Percentiles rank a stretch among this genome's conserved stretches.
Evolutionary conservation across 1,140 invertebrate genomes (phyloP).

Genomic region (Penaeus indicus): DNA sequence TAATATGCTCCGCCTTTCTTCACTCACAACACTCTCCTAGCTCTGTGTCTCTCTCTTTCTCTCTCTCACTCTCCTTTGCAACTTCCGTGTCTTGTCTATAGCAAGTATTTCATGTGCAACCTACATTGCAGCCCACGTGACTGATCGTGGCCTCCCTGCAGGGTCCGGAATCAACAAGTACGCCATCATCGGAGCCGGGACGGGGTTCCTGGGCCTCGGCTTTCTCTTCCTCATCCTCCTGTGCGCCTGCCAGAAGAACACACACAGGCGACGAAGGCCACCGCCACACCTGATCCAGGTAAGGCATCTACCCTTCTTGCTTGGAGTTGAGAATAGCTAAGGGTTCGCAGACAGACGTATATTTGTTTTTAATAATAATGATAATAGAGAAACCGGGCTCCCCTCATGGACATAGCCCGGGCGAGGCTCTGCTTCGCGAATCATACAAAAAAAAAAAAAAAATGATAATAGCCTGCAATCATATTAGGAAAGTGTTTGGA

Average conservation of each 20-base stretch:
- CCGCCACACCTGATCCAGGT: conserved; percentile 61
- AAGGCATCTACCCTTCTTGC: not conserved
- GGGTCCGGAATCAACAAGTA: conserved; percentile 75
- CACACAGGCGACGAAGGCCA: conserved; percentile 42
- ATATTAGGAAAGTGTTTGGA: no score
- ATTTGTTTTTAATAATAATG: no score
- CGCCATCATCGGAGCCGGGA: conserved; percentile 75
- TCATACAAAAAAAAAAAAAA: no score
- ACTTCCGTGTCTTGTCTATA: no score
- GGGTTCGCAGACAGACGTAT: no score
- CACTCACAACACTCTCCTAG: not conserved
- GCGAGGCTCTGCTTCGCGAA: no score
- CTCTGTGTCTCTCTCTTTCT: conserved; percentile 22
- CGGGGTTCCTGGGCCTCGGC: conserved; percentile 76
- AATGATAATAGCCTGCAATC: no score
- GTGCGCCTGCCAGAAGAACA: conserved; percentile 63
- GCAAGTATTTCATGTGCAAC: no score
- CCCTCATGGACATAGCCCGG: no score
- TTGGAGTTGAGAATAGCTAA: no score
- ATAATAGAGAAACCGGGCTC: no score
- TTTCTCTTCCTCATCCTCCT: conserved; percentile 71
- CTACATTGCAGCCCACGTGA: conserved; percentile 39
- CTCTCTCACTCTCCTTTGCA: conserved; percentile 19
- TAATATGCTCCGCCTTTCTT: not conserved
- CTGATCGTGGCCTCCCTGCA: conserved; percentile 47